Evolutionary conservation across 2,888 invertebrate species (phyloP), one percentile per base, ranked within the genome.

Genomic region (Osmoderma eremita): DNA sequence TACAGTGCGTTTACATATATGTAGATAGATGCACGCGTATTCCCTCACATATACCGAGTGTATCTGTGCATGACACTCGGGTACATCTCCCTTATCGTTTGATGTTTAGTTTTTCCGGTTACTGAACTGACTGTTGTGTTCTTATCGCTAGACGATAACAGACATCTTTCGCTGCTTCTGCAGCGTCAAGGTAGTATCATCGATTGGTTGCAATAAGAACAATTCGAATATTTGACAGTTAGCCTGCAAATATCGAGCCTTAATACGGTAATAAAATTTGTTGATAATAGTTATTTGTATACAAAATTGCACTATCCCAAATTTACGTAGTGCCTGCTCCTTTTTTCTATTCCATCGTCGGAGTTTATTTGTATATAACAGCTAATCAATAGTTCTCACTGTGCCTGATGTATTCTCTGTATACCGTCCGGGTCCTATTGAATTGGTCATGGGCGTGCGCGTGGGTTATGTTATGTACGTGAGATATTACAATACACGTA

Each of bases 341-440:
- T 50, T 50, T 12, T 24, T 12, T 24, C 22, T 15, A 8, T 50
- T 36, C 15, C 13, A 51, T n/a, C n/a, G n/a, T n/a, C 24, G 17
- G 17, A 36, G 6, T 49, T 49, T 22, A 6, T n/a, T 38, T 17
- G 15, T 5, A 17, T 18, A 6, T 36, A 8, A 36, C 17, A 63
- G 73, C 75, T 76, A 79, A 79, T 79, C 79, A 76, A 79, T 79
- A 79, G 76, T 78, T 76, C 75, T 78, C 53, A 24, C 8, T 53
- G 17, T 36, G 17, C n/a, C 18, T 10, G 6, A 77, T 76, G 77
- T 78, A 79, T 79, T 79, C 78, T 10, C 78, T 78, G 77, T 75
- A 38, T 53, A 38, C 24, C 78, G 77, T 71, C 70, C 65, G 74
- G 74, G 76, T 75, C 74, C 76, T 74, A 75, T 72, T 73, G 71